Conservation (phyloP, 2,113 vertebrate genomes). For the Rhinichthys klamathensis region DNA sequence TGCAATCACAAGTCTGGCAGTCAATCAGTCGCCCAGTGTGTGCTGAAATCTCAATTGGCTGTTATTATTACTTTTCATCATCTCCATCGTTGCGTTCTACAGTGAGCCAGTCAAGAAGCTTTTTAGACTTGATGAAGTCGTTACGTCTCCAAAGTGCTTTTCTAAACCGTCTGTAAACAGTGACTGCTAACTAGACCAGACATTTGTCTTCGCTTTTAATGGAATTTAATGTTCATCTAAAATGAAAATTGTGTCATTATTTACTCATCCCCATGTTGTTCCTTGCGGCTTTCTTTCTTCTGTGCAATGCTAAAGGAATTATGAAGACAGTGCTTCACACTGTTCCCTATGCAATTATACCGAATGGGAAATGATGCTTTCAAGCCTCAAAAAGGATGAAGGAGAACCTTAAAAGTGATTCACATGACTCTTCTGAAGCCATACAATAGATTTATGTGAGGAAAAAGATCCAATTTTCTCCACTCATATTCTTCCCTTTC, state of each 20-base stretch:
- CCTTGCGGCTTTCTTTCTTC: not conserved
- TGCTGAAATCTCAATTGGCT: constrained; percentile 26
- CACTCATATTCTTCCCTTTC: not conserved
- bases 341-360: not conserved
- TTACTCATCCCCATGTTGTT: not conserved
- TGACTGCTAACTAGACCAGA: not conserved
- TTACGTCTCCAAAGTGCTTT: constrained; percentile 24
- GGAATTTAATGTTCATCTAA: not conserved
- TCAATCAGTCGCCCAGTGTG: constrained; percentile 28
- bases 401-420: not conserved
- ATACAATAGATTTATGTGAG: not conserved
- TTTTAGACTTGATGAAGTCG: not conserved
- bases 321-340: not conserved
- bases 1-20: constrained; percentile 20
- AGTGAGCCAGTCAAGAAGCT: constrained; percentile 11
- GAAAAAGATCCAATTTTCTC: not conserved
- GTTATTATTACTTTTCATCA: constrained; percentile 47
- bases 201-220: constrained; percentile 7
- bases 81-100: constrained; percentile 63
- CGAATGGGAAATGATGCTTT: not conserved
- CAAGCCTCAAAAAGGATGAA: not conserved
- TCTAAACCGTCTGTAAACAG: constrained; percentile 21
- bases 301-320: not conserved
- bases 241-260: constrained; percentile 3
- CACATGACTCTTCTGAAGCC: not conserved